Evolutionary conservation across 1,140 invertebrate species (phyloP).

Genomic region (Drosophila rufa): DNA sequence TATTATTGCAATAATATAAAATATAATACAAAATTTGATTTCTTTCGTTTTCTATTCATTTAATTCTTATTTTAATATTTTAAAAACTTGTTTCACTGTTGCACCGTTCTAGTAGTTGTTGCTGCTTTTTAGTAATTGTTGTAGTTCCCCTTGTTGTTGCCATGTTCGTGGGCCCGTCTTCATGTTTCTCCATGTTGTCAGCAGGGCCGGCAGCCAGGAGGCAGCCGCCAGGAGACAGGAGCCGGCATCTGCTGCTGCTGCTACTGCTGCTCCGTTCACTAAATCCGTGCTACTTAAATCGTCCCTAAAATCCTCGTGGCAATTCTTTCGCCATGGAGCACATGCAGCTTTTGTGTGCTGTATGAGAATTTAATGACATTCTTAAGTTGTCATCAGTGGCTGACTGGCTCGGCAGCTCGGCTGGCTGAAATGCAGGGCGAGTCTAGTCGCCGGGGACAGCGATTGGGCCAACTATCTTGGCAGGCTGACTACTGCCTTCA

Average conservation of each 20-base stretch:
- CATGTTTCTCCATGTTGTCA: conserved; percentile 72
- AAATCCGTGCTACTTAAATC: conserved; percentile 83
- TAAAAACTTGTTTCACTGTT: background rate
- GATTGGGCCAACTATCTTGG: conserved; percentile 59
- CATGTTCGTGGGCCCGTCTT: conserved; percentile 68
- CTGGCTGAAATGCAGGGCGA: conserved; percentile 25
- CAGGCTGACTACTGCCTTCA: conserved; percentile 48
- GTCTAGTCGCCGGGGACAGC: conserved; percentile 50
- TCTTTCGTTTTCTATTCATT: too few species aligned
- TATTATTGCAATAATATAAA: too few species aligned
- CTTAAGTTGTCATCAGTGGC: conserved; percentile 82
- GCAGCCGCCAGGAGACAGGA: conserved; percentile 2
- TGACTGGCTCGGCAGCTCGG: conserved; percentile 35
- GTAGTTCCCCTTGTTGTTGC: conserved; percentile 45
- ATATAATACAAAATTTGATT: too few species aligned
- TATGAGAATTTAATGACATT: conserved; percentile 84
- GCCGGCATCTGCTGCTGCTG: conserved; percentile 37
- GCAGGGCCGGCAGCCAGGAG: conserved; percentile 23
- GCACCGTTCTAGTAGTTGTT: background rate
- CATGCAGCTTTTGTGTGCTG: conserved; percentile 80
- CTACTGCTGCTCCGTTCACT: conserved; percentile 57
- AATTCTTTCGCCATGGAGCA: conserved; percentile 82
- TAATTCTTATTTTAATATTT: too few species aligned
- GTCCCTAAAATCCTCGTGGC: conserved; percentile 83
- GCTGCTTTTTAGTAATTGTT: conserved; percentile 28